Evolutionary conservation across 2,888 invertebrate genomes (phyloP).

Genomic region (Ischnura elegans): DNA sequence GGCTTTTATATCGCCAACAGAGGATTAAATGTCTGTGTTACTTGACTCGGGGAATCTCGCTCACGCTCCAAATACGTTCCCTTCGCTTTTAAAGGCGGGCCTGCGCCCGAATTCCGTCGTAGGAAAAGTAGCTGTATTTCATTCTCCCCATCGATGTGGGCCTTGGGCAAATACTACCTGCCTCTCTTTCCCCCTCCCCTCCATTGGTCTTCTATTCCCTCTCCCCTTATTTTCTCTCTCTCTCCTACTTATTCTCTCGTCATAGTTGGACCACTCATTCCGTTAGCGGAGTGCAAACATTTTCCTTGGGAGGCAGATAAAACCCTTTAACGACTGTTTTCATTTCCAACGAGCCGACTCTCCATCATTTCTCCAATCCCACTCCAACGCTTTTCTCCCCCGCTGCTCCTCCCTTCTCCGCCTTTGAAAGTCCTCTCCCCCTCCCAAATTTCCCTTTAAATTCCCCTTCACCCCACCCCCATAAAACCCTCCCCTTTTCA

Average conservation of each 20-base stretch:
- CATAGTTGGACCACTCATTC: slow-evolving; percentile 15
- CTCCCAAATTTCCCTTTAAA: neutral
- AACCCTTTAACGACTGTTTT: slow-evolving; percentile 38
- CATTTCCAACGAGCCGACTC: slow-evolving; percentile 23
- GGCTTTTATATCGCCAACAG: neutral
- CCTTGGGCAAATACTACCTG: neutral
- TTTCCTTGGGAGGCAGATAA: slow-evolving; percentile 24
- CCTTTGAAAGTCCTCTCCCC: neutral
- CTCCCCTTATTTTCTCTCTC: too few species aligned
- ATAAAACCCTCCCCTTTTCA: too few species aligned
- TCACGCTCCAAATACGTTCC: neutral
- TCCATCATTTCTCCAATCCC: slow-evolving; percentile 28
- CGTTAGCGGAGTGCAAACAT: slow-evolving; percentile 29
- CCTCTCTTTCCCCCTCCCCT: neutral
- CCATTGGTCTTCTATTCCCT: too few species aligned
- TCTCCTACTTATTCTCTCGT: slow-evolving; percentile 21
- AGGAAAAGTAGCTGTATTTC: neutral
- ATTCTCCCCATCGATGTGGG: neutral
- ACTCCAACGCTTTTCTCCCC: neutral
- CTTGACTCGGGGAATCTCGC: neutral
- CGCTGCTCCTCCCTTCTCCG: neutral
- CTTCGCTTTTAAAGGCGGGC: neutral
- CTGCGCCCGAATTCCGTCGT: neutral
- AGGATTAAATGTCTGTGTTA: neutral
- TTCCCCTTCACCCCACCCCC: neutral